A percentile compares a stretch with the other conserved stretches of the same genome.
phyloP scores from a whole-genome alignment of 1,140 invertebrate genomes.

The Diprion similis region DNA sequence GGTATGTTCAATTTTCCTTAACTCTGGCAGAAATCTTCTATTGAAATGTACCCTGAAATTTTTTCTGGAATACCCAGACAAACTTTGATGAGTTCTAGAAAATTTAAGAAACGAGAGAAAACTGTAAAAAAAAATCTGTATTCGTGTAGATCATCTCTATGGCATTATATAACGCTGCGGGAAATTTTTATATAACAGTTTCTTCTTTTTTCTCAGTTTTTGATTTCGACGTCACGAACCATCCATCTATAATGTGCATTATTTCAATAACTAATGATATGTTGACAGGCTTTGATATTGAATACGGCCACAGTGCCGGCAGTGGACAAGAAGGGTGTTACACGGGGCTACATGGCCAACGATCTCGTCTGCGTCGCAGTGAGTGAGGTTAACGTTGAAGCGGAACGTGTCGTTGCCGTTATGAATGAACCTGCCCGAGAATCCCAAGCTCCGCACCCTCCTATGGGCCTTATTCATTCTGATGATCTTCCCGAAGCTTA shows the following conservation, averaged over 20 bases:
- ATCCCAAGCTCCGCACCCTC: slow-evolving; percentile 71
- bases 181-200: not conserved
- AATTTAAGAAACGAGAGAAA: not conserved
- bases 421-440: slow-evolving; percentile 80
- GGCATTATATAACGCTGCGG: not conserved
- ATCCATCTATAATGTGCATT: not conserved
- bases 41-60: slow-evolving; percentile 6
- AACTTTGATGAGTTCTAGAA: slow-evolving; percentile 7
- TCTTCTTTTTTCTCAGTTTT: too few species aligned
- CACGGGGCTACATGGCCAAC: slow-evolving; percentile 79
- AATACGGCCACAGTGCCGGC: slow-evolving; percentile 70
- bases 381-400: slow-evolving; percentile 83
- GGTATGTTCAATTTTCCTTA: slow-evolving; percentile 53
- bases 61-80: not conserved
- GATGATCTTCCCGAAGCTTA: slow-evolving; percentile 86
- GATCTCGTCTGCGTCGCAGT: slow-evolving; percentile 89
- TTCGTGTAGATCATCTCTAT: not conserved
- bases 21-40: slow-evolving; percentile 1
- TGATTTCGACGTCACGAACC: not conserved
- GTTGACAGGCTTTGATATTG: slow-evolving; percentile 54
- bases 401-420: slow-evolving; percentile 85
- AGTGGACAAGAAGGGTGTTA: slow-evolving; percentile 82
- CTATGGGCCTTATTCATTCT: slow-evolving; percentile 82
- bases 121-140: not conserved
- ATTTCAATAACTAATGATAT: not conserved